Evolutionary conservation across 2,888 invertebrate genomes (phyloP), one percentile per base, ranked within the genome.

Genomic region (Fragum fragum): DNA sequence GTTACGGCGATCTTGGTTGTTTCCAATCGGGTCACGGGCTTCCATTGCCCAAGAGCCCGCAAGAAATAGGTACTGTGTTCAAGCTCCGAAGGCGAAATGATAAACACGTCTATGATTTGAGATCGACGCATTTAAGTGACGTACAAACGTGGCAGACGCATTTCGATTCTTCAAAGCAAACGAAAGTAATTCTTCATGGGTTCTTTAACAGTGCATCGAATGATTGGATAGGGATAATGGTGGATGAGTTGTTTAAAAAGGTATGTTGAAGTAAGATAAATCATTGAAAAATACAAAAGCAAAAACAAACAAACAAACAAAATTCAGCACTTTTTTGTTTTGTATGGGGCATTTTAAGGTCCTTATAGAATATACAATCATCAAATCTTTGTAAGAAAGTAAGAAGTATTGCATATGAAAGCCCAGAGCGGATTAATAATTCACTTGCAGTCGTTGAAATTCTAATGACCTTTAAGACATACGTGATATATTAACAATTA

Each of bases 151-250:
- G 79, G 77, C 28, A 39, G 23, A 16, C 32, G 5, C 77, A 77
- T 61, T 80, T 83, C 57, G 77, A 83, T 55, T 18, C 71, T 11
- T 52, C 70, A 11, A 83, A 83, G 32, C 42, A 70, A 9, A 83
- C 83, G 1, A 83, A 80, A 55, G 32, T 83, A 9, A 28, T 83
- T 11, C 75, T 80, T n/a, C 90, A 90, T 39, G 89, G 90, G 2
- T 90, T 77, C 57, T 16, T 85, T 18, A 79, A 88, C 71, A 81
- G 32, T 21, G 87, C 79, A 23, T 39, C 68, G 9, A 78, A 73
- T 2, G 52, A 68, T 0, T 88, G 88, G 88, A 21, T 88, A 3
- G 23, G 42, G 0, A 23, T 52, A 16, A 75, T 87, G 80, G 79
- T 78, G 9, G 66, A 72, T 7, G 88, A 85, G 28, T 82, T 89